phyloP scores from a whole-genome alignment of 2,888 invertebrate species.

The Chesias legatella region DNA sequence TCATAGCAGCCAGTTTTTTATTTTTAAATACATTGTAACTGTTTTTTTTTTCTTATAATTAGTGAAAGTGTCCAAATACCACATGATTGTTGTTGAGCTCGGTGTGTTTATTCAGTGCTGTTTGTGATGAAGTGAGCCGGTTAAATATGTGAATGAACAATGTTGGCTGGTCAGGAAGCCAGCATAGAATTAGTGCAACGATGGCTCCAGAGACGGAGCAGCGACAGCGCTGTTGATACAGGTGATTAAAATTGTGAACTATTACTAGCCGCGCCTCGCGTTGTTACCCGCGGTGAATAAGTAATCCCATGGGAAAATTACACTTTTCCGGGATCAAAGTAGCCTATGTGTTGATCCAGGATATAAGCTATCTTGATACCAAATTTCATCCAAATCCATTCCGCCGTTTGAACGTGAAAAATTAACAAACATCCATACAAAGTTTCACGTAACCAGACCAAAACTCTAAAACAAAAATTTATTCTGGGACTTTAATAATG shows the following conservation, averaged over 20 bases:
- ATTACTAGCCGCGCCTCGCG: too few relatives aligned
- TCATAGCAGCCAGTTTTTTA: conserved; percentile 6
- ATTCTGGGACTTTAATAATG: too few relatives aligned
- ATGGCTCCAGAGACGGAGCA: conserved; percentile 64
- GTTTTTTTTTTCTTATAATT: conserved; percentile 11
- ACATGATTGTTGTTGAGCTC: conserved; percentile 21
- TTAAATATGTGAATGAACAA: conserved; percentile 59
- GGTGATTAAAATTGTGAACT: conserved; percentile 39
- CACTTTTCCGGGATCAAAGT: too few relatives aligned
- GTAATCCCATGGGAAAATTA: too few relatives aligned
- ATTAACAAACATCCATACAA: too few relatives aligned
- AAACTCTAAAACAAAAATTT: too few relatives aligned
- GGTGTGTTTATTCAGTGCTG: conserved; percentile 16
- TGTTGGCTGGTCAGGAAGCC: conserved; percentile 73
- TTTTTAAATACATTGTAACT: neutral
- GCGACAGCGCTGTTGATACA: conserved; percentile 60
- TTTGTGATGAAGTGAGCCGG: conserved; percentile 35
- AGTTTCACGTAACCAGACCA: too few relatives aligned
- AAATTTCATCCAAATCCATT: too few relatives aligned
- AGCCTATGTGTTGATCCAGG: too few relatives aligned
- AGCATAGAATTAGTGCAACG: conserved; percentile 72
- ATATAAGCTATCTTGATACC: too few relatives aligned
- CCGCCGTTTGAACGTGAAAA: too few relatives aligned
- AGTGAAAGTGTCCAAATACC: conserved; percentile 25
- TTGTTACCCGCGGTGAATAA: too few relatives aligned